phyloP scores from a whole-genome alignment of 1,140 invertebrate species.

The Trichogramma pretiosum region DNA sequence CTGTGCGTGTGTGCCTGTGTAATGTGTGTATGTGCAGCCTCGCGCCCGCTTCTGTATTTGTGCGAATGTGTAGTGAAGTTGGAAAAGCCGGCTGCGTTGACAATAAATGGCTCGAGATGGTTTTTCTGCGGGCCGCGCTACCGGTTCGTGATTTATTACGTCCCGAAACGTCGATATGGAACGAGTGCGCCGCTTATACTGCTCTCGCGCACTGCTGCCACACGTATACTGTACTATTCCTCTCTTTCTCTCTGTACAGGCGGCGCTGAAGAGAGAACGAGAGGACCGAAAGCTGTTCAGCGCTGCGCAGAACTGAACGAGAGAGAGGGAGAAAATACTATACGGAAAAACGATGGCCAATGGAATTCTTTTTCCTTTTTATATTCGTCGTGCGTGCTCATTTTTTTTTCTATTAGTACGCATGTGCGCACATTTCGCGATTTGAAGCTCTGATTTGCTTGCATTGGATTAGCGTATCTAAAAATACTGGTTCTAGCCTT shows the following conservation, averaged over 20 bases:
- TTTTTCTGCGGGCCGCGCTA: slow-evolving; percentile 7
- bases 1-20: too few species aligned
- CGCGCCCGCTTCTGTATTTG: background rate
- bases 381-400: slow-evolving; percentile 12
- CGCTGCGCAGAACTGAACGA: background rate
- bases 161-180: slow-evolving; percentile 18
- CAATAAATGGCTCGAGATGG: slow-evolving; percentile 20
- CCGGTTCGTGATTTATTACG: slow-evolving; percentile 16
- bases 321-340: background rate
- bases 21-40: too few species aligned
- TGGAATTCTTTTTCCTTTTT: slow-evolving; percentile 6
- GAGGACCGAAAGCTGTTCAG: too few species aligned
- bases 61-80: background rate
- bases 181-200: too few species aligned
- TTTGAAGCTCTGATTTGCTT: slow-evolving; percentile 3
- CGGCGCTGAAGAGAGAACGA: too few species aligned
- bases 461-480: slow-evolving; percentile 9
- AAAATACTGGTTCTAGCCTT: too few species aligned
- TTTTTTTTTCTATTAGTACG: slow-evolving; percentile 13
- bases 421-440: too few species aligned
- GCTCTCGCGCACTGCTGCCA: too few species aligned
- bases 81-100: slow-evolving; percentile 1
- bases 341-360: background rate
- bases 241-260: too few species aligned
- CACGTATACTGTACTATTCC: too few species aligned